phyloP scores from a whole-genome alignment of 2,797 vertebrate species.

The Botia kubotai region DNA sequence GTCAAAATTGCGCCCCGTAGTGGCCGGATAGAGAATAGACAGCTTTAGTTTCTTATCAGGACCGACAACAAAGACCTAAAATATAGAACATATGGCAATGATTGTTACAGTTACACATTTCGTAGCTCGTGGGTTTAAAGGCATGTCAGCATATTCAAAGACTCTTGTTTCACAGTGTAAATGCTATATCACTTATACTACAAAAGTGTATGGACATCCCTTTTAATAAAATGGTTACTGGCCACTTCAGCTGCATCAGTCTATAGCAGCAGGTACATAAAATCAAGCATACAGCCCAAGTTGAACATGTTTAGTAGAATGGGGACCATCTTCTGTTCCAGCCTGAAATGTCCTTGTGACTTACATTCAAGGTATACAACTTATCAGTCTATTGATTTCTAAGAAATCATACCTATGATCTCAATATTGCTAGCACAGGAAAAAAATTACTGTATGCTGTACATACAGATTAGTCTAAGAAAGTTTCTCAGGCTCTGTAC shows the following conservation, averaged over 20 bases:
- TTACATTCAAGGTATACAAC: not conserved
- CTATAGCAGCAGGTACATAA: not conserved
- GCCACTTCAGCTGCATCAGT: not conserved
- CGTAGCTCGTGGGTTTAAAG: not conserved
- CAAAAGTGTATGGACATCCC: not conserved
- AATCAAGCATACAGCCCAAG: not conserved
- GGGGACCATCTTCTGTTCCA: not conserved
- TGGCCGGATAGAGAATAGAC: slow-evolving; percentile 96
- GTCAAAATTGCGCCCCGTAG: slow-evolving; percentile 95
- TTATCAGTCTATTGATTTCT: not conserved
- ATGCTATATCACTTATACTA: not conserved
- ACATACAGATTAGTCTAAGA: not conserved
- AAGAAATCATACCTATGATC: not conserved
- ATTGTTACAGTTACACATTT: not conserved
- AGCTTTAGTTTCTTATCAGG: slow-evolving; percentile 97
- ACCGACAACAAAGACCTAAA: slow-evolving; percentile 92
- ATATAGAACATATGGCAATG: not conserved
- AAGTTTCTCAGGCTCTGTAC: not conserved
- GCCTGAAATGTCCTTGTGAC: not conserved
- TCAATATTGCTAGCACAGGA: not conserved
- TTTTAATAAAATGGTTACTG: not conserved
- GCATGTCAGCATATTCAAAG: not conserved
- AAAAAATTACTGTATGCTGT: not conserved
- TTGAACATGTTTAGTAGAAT: not conserved
- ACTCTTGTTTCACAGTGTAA: not conserved